Evolutionary conservation across 2,797 vertebrate species (phyloP), one percentile per base, ranked within the genome.

Genomic region (Neostethus bicornis): DNA sequence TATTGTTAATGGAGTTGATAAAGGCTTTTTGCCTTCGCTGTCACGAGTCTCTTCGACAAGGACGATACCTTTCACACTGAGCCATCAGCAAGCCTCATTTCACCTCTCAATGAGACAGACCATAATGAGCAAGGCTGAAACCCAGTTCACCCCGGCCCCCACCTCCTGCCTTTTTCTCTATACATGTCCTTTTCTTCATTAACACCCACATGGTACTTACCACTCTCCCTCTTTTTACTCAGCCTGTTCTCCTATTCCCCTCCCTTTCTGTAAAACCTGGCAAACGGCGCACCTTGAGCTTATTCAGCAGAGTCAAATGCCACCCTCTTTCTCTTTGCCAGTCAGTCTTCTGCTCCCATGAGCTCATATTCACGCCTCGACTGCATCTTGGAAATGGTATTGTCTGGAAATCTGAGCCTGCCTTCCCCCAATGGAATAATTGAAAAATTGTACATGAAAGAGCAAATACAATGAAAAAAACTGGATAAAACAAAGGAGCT

Each of bases 281-380:
- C 69, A 84, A 72, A 74, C 82, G 80, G 81, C 91, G 89, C 88
- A 92, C 91, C 93, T 90, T 87, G 81, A 91, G 95, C 95, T 96
- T 96, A 96, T 95, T 98, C 96, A 98, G 96, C 94, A 96, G 93
- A 94, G 92, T 93, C 90, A 96, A 97, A 97, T 96, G 95, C 94
- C 96, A 96, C 88, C 84, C 51, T 61, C 63, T 74, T 54, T 76
- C 90, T 90, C 90, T 89, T 89, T 90, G 82, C 91, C 92, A 93
- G 91, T 92, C 93, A 91, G 90, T 91, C 92, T 93, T 94, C 90
- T 95, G 94, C 93, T 92, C 89, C 91, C 90, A 77, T 83, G 92
- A 92, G 89, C 90, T 92, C 83, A 92, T 91, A 89, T 91, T 91
- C 87, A 91, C 81, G 84, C 86, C 83, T 84, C 76, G 47, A 51